phyloP scores from a whole-genome alignment of 2,113 vertebrate species.

The Pelusios castaneus region DNA sequence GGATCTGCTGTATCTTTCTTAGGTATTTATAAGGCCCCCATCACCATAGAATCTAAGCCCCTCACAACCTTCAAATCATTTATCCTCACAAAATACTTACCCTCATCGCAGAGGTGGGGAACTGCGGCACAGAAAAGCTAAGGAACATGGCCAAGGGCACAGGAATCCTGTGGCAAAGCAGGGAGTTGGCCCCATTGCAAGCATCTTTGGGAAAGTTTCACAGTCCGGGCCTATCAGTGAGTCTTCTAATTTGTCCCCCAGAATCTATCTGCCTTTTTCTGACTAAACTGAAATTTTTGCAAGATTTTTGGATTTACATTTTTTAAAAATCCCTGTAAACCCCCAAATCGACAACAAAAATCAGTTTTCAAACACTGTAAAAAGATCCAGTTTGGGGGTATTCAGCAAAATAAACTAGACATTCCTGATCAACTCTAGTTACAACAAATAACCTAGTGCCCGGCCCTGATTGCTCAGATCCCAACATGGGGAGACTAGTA shows the following conservation, averaged over 20 bases:
- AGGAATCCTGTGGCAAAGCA: not conserved
- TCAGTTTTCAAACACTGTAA: not conserved
- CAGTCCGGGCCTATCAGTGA: not conserved
- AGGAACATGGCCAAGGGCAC: not conserved
- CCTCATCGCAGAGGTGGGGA: not conserved
- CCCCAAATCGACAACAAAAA: not conserved
- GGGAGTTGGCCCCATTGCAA: not conserved
- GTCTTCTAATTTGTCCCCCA: fast-evolving
- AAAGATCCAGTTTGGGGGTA: not conserved
- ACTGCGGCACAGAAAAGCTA: not conserved
- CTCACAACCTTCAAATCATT: not conserved
- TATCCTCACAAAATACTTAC: not conserved
- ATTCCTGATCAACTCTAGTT: conserved; percentile 32
- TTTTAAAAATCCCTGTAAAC: not conserved
- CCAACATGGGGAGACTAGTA: not conserved
- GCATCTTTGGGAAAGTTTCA: not conserved
- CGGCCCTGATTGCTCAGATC: not conserved
- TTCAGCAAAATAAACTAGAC: not conserved
- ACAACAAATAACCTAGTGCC: not conserved
- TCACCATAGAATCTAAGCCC: not conserved
- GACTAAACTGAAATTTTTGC: not conserved
- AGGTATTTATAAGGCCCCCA: not conserved
- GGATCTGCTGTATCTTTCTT: not conserved
- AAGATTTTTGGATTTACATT: not conserved
- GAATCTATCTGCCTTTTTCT: not conserved